These are phyloP conservation scores for Lanius ludovicianus DNA, from an alignment of 2,113 vertebrate species.

Conservation along the genomic window DNA sequence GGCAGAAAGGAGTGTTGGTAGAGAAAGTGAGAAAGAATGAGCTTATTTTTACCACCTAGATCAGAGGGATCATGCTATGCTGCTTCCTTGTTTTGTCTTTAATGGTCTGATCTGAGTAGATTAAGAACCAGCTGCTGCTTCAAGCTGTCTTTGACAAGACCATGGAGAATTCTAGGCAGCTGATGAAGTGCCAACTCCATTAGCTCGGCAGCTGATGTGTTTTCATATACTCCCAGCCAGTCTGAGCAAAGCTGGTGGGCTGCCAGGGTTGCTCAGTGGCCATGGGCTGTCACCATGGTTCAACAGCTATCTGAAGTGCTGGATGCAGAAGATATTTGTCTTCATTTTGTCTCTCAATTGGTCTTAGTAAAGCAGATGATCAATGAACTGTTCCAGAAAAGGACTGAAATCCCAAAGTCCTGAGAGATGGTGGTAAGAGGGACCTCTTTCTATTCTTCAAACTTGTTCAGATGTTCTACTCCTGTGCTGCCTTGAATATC, in stretches of 20 bases:
- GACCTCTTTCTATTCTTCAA: not conserved
- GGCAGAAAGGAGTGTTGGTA: not conserved
- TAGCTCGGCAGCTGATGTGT: not conserved
- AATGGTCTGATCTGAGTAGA: not conserved
- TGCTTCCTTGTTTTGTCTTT: not conserved
- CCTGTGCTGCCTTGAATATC: not conserved
- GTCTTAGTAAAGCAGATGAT: not conserved
- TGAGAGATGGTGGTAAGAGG: not conserved
- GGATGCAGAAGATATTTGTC: not conserved
- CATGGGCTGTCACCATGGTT: accelerated
- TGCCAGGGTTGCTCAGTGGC: not conserved
- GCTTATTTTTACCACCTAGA: not conserved
- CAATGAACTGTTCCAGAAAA: not conserved
- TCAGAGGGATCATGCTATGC: not conserved
- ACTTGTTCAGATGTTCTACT: not conserved
- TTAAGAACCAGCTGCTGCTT: constrained; percentile 4
- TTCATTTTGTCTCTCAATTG: not conserved
- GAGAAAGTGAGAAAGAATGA: not conserved
- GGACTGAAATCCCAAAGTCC: not conserved
- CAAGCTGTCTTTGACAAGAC: not conserved
- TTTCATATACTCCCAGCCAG: not conserved
- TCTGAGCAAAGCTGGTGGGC: not conserved
- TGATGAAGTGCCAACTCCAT: not conserved
- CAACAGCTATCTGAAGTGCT: not conserved
- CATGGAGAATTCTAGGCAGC: not conserved